Evolutionary conservation across 2,888 invertebrate genomes (phyloP).

Genomic region (Dioctria rufipes): DNA sequence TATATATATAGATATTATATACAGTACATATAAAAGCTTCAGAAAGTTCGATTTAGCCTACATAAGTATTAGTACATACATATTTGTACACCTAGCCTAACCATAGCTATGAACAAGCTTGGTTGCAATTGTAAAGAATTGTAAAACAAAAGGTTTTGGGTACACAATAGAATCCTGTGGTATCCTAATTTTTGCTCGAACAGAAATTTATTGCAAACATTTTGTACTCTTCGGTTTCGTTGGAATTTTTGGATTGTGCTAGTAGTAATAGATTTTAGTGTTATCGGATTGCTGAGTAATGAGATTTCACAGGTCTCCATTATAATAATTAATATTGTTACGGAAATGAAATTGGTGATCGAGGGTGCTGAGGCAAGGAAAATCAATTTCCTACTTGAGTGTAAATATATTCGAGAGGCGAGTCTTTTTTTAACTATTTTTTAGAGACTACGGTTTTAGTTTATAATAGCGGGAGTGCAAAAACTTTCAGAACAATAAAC

Average conservation of each 20-base stretch:
- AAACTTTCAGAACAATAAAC: no score
- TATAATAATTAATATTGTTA: no score
- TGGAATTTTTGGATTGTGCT: background rate
- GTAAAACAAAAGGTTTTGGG: constrained; percentile 32
- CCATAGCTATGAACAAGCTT: constrained; percentile 14
- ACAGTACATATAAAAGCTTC: constrained; percentile 14
- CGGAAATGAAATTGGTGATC: no score
- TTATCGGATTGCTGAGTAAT: background rate
- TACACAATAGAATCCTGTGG: constrained; percentile 30
- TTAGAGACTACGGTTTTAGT: no score
- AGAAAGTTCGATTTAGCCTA: background rate
- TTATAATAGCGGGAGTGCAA: no score
- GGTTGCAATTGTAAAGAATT: constrained; percentile 37
- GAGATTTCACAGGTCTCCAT: no score
- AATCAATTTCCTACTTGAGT: no score
- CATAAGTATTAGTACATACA: background rate
- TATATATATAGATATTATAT: background rate
- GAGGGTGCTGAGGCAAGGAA: no score
- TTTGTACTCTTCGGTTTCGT: background rate
- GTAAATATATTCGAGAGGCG: no score
- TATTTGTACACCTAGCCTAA: background rate
- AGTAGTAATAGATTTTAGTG: background rate
- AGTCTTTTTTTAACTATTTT: no score
- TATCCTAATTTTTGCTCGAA: constrained; percentile 5
- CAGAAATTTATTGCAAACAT: background rate